Evolutionary conservation across 2,113 vertebrate species (phyloP), one percentile per base, ranked within the genome.

Genomic region (Neomonachus schauinslandi): DNA sequence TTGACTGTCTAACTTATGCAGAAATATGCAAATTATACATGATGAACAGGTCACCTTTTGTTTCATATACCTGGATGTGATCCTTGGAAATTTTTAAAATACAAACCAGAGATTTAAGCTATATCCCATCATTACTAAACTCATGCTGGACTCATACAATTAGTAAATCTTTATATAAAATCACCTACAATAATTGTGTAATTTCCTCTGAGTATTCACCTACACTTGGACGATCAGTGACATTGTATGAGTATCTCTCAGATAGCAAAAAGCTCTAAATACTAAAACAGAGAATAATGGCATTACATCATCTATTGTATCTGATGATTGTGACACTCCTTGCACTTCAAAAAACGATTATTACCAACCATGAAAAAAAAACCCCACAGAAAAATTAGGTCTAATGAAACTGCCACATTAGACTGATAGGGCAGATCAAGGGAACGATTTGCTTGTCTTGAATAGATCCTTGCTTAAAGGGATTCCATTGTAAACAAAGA

Each of bases 131-230:
- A 77, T 74, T 92, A 96, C 53, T 88, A 92, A 97, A 95, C 8
- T 94, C 42, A 86, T 46, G 24, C 80, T 72, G 77, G 26, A 89
- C 51, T 82, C 92, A 81, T 31, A 69, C 9, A 57, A 91, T 74
- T 96, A 91, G 69, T 87, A 95, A 89, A 59, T 59, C 33, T 93
- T 76, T 77, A 49, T 57, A 80, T 77, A 33, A 86, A 69, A 89
- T 77, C 77, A 39, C 42, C 53, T 92, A 94, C 88, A 94, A 91
- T 89, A 95, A 97, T 28, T 96, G 57, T 94, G 10, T 89, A 14
- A 83, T 94, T 94, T 97, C 88, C 57, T 88, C 67, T 61, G 39
- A 72, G 26, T 85, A 65, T 36, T 96, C 90, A 67, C 65, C 71
- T 95, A 92, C 85, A 84, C 36, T 87, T 95, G 36, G 46, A 65